A percentile compares a stretch with the other conserved stretches of the same genome.
These are phyloP conservation scores for Aspidoscelis tigris DNA, from an alignment of 2,113 vertebrate species.

Conservation along the genomic window DNA sequence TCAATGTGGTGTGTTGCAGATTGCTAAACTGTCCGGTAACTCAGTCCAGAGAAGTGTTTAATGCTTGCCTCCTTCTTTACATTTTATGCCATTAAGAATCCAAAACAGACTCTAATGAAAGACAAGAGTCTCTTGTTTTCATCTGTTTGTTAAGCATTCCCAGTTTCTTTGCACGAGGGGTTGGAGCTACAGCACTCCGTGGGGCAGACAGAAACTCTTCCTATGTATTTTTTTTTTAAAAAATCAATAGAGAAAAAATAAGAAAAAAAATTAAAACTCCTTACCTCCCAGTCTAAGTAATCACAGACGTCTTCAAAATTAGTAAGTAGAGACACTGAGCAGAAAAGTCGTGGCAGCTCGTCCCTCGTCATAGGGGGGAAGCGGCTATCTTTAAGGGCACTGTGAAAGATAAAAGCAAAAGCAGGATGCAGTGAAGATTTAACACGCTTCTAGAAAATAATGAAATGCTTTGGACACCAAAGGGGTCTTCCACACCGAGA, in stretches of 20 bases:
- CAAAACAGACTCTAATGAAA: background rate
- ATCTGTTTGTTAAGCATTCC: background rate
- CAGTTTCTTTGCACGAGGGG: background rate
- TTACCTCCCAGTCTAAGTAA: conserved; percentile 99
- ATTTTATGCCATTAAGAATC: background rate
- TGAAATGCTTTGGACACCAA: background rate
- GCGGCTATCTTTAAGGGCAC: conserved; percentile 99
- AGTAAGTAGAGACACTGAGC: conserved; percentile 99
- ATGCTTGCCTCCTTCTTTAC: background rate
- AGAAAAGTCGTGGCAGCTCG: conserved; percentile 99
- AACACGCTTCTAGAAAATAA: background rate
- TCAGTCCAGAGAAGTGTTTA: background rate
- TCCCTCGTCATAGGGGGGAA: conserved; percentile 99
- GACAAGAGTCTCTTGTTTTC: background rate
- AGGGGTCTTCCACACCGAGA: too few species aligned
- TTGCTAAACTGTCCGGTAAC: background rate
- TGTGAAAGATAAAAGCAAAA: conserved; percentile 76
- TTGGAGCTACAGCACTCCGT: background rate
- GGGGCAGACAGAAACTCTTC: background rate
- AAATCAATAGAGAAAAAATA: background rate
- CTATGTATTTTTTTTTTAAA: background rate
- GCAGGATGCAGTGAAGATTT: background rate
- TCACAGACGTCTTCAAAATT: conserved; percentile 99
- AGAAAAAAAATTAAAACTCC: conserved; percentile 42
- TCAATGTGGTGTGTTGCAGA: background rate